Evolutionary conservation across 2,888 invertebrate genomes (phyloP).

Genomic region (Polydrusus tereticollis): DNA sequence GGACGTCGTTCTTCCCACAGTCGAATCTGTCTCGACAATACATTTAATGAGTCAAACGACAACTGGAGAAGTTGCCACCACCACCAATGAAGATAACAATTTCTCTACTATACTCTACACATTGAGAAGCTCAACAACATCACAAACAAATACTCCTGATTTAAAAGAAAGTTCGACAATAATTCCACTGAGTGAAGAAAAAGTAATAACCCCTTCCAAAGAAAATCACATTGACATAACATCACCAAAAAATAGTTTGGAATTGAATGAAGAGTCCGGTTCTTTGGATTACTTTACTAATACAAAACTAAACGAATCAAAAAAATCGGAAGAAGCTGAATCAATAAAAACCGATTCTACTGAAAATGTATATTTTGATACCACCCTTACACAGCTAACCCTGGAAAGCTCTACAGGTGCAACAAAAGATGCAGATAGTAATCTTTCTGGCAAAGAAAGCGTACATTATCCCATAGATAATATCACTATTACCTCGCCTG

Average conservation of each 20-base stretch:
- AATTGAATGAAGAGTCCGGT: neutral
- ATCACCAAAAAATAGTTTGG: neutral
- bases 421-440: neutral
- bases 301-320: neutral
- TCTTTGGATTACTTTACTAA: neutral
- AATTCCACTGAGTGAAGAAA: no score
- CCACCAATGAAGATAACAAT: no score
- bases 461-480: neutral
- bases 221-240: neutral
- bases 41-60: no score
- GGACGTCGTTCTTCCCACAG: conserved; percentile 18
- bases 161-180: neutral
- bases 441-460: neutral
- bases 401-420: neutral
- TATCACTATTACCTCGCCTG: neutral
- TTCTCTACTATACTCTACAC: no score
- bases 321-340: neutral
- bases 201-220: neutral
- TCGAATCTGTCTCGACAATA: neutral
- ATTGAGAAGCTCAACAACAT: neutral
- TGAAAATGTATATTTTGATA: neutral
- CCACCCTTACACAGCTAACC: neutral
- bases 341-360: conserved; percentile 2
- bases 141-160: neutral
- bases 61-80: no score